These are phyloP conservation scores for Heliconius melpomene DNA, from an alignment of 1,140 invertebrate species.

Conservation along the genomic window DNA sequence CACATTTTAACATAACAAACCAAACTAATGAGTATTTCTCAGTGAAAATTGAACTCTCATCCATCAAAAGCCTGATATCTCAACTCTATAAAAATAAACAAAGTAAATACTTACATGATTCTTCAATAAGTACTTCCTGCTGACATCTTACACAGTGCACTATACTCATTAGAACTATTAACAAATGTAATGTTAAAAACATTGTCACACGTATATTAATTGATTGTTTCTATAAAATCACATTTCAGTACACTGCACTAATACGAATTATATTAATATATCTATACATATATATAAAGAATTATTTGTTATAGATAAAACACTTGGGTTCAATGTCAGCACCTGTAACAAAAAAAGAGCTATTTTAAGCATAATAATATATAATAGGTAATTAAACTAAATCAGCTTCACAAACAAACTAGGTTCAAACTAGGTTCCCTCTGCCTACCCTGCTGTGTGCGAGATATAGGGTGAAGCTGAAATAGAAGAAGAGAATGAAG, in stretches of 20 bases:
- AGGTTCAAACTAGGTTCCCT: too few species aligned
- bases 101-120: constrained; percentile 54
- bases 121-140: constrained; percentile 62
- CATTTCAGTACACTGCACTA: not conserved
- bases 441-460: too few species aligned
- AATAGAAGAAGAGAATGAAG: not conserved
- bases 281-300: not conserved
- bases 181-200: not conserved
- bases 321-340: not conserved
- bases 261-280: not conserved
- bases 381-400: too few species aligned
- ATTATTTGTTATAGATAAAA: too few species aligned
- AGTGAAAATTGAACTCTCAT: too few species aligned
- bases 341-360: not conserved
- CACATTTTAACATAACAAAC: too few species aligned
- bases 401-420: too few species aligned
- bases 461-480: not conserved
- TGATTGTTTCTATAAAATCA: not conserved
- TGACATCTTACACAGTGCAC: constrained; percentile 50
- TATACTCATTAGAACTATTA: not conserved
- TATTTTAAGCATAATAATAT: too few species aligned
- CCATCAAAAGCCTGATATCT: too few species aligned
- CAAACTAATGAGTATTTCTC: too few species aligned
- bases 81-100: not conserved
- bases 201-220: not conserved